A percentile compares a stretch with the other conserved stretches of the same genome.
phyloP scores from a whole-genome alignment of 1,140 invertebrate species.

The Physella acuta region DNA sequence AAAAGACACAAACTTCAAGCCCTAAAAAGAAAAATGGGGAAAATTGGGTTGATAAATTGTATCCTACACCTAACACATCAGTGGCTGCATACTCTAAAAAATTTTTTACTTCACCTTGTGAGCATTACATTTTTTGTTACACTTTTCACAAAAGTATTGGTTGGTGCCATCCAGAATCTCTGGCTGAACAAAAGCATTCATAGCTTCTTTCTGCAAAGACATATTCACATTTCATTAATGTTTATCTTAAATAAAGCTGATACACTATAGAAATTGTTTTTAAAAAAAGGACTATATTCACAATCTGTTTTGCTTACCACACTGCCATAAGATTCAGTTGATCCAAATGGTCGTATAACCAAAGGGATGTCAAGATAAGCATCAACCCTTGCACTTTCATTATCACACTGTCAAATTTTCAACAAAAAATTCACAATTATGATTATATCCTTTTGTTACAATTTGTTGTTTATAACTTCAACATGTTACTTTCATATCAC shows the following conservation, averaged over 20 bases:
- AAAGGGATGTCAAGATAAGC: slow-evolving; percentile 87
- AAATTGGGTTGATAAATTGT: not conserved
- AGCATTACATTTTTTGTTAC: slow-evolving; percentile 85
- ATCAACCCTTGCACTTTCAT: slow-evolving; percentile 81
- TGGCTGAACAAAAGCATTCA: slow-evolving; percentile 82
- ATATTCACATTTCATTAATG: not conserved
- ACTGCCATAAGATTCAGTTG: slow-evolving; percentile 75
- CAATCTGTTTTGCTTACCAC: too few relatives aligned
- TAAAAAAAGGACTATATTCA: not conserved
- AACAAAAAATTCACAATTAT: too few relatives aligned
- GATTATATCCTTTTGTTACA: too few relatives aligned
- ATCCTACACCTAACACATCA: not conserved
- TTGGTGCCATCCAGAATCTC: slow-evolving; percentile 85
- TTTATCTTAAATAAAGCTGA: not conserved
- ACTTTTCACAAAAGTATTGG: slow-evolving; percentile 87
- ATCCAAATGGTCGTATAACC: slow-evolving; percentile 83
- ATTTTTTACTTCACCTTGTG: slow-evolving; percentile 71
- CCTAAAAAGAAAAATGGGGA: slow-evolving; percentile 63
- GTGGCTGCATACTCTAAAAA: too few relatives aligned
- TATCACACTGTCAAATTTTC: slow-evolving; percentile 77
- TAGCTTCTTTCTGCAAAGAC: slow-evolving; percentile 76
- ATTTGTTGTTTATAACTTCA: too few relatives aligned
- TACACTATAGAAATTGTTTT: not conserved
- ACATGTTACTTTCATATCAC: too few relatives aligned
- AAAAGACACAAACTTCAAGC: slow-evolving; percentile 84